Evolutionary conservation across 2,888 invertebrate species (phyloP).

Genomic region (Eremobia ochroleuca): DNA sequence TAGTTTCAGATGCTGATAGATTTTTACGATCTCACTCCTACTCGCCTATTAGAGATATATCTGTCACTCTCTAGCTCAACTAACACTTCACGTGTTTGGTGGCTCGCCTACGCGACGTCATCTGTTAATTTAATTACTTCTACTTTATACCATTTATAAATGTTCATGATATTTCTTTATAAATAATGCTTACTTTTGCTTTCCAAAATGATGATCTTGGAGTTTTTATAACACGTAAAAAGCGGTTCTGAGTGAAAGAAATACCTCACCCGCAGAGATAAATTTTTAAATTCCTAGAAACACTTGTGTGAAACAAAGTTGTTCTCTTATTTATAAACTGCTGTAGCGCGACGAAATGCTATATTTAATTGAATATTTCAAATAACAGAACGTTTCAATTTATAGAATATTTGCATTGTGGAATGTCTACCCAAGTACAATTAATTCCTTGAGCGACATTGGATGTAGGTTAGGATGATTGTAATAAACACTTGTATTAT

Average conservation of each 20-base stretch:
- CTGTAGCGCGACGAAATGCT: conserved; percentile 48
- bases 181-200: conserved; percentile 41
- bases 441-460: conserved; percentile 64
- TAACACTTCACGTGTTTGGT: conserved; percentile 77
- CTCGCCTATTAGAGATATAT: conserved; percentile 72
- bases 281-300: conserved; percentile 55
- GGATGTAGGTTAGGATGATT: conserved; percentile 66
- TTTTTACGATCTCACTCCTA: conserved; percentile 81
- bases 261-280: conserved; percentile 60
- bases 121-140: conserved; percentile 87
- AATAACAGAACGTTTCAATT: conserved; percentile 52
- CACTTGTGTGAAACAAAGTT: conserved; percentile 34
- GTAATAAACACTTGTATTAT: conserved; percentile 57
- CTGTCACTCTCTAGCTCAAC: conserved; percentile 78
- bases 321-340: conserved; percentile 52
- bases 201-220: conserved; percentile 13
- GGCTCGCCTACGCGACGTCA: conserved; percentile 80
- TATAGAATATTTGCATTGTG: conserved; percentile 54
- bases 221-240: conserved; percentile 34
- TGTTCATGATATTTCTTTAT: conserved; percentile 64
- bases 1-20: conserved; percentile 76
- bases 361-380: conserved; percentile 58
- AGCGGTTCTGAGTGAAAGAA: conserved; percentile 17
- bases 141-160: conserved; percentile 72
- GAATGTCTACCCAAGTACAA: conserved; percentile 51